These are phyloP conservation scores for Spongilla lacustris DNA, from an alignment of 37 sponge, comb jelly and placozoan species.

Conservation along the genomic window DNA sequence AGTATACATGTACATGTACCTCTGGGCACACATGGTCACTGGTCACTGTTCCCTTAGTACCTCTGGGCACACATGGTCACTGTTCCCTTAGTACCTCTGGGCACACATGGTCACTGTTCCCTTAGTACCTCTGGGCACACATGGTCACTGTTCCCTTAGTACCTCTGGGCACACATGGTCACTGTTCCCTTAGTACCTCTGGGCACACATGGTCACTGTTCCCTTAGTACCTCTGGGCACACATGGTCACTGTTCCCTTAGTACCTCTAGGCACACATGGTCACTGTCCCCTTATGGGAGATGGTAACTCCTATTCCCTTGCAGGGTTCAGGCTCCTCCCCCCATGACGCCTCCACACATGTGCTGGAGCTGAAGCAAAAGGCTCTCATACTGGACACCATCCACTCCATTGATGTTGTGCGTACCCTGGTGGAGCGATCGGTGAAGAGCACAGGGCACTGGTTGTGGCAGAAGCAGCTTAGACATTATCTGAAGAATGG, in stretches of 20 bases:
- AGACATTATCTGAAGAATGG: conserved; percentile 80
- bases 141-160: neutral
- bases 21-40: too few relatives aligned
- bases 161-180: neutral
- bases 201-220: neutral
- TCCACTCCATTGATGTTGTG: conserved; percentile 91
- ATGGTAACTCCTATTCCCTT: too few relatives aligned
- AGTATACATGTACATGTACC: too few relatives aligned
- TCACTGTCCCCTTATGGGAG: neutral
- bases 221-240: neutral
- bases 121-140: neutral
- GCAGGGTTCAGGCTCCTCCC: neutral
- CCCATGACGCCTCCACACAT: conserved; percentile 9
- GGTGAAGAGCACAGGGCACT: conserved; percentile 57
- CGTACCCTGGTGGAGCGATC: conserved; percentile 30
- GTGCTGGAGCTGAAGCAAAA: conserved; percentile 84
- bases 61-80: neutral
- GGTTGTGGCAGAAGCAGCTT: conserved; percentile 98
- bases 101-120: neutral
- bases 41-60: neutral
- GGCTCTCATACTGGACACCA: conserved; percentile 92
- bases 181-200: neutral
- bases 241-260: neutral
- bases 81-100: neutral
- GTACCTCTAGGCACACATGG: neutral